Percentiles rank a stretch among this genome's conserved stretches.
These are phyloP conservation scores for Paratrypauchen microcephalus DNA, from an alignment of 2,797 vertebrate genomes.

Conservation along the genomic window DNA sequence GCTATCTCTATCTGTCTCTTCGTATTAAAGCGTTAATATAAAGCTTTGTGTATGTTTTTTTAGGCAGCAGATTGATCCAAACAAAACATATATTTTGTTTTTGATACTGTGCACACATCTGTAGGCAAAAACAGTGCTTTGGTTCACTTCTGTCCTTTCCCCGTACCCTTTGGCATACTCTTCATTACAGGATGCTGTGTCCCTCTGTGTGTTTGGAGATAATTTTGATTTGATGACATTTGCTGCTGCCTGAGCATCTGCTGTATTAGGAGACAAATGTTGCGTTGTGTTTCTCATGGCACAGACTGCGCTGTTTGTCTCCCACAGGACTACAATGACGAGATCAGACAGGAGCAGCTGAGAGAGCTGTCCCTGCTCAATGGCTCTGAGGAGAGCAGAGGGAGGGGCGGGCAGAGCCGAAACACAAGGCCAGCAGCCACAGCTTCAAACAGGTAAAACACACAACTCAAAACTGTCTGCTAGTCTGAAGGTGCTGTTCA, in stretches of 20 bases:
- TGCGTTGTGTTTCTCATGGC: conserved; percentile 35
- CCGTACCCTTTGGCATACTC: conserved; percentile 16
- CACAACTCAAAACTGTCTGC: background rate
- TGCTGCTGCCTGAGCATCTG: conserved; percentile 60
- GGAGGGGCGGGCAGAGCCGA: conserved; percentile 83
- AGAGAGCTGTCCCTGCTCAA: conserved; percentile 95
- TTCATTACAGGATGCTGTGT: conserved; percentile 47
- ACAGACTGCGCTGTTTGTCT: conserved; percentile 41
- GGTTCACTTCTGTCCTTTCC: conserved; percentile 11
- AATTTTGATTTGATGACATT: conserved; percentile 58
- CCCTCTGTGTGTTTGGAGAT: conserved; percentile 50
- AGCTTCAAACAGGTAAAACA: conserved; percentile 81
- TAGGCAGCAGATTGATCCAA: too few species aligned
- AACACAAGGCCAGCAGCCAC: conserved; percentile 80
- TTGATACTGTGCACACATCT: background rate
- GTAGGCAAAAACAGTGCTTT: too few species aligned
- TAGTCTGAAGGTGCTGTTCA: too few species aligned
- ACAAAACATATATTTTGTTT: too few species aligned
- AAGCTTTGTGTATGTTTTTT: too few species aligned
- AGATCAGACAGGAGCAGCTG: conserved; percentile 98
- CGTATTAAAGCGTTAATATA: too few species aligned
- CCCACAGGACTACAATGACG: conserved; percentile 94
- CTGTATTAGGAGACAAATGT: conserved; percentile 55
- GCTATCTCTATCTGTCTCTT: too few species aligned
- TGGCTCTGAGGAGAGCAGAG: conserved; percentile 90